Evolutionary conservation across 2,113 vertebrate genomes (phyloP).

Genomic region (Vulpes lagopus): DNA sequence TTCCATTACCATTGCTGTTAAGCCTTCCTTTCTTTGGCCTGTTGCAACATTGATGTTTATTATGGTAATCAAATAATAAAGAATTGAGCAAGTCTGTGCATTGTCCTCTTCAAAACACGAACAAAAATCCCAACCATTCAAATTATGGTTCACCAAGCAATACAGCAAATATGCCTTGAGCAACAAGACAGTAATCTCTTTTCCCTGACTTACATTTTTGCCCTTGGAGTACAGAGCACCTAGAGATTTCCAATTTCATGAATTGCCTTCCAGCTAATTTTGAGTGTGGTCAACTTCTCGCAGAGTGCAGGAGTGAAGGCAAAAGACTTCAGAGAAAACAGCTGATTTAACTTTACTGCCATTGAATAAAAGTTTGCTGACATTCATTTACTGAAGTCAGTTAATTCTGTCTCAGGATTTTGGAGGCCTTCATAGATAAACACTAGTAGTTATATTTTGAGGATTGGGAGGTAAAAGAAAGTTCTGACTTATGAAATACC

Average conservation of each 20-base stretch:
- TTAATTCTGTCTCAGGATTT: not conserved
- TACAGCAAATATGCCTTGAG: accelerated
- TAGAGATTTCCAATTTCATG: not conserved
- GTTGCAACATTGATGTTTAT: not conserved
- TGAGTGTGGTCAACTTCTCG: not conserved
- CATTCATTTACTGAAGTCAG: not conserved
- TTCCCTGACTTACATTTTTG: not conserved
- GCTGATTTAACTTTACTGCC: not conserved
- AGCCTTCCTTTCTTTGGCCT: not conserved
- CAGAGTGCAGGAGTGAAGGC: not conserved
- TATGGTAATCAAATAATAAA: not conserved
- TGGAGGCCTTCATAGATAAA: not conserved
- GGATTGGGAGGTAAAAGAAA: not conserved
- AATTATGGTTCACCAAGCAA: not conserved
- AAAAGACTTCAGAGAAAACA: not conserved
- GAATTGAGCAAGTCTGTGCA: not conserved
- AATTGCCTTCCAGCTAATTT: not conserved
- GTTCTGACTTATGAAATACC: not conserved
- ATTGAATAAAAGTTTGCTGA: not conserved
- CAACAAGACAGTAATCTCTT: not conserved
- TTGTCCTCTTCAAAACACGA: not conserved
- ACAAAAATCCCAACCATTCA: not conserved
- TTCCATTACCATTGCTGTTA: not conserved
- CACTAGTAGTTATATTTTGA: not conserved
- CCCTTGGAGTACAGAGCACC: not conserved